A percentile compares a stretch with the other conserved stretches of the same genome.
Evolutionary conservation across 2,797 vertebrate genomes (phyloP).

Genomic region (Oryzias sinensis): DNA sequence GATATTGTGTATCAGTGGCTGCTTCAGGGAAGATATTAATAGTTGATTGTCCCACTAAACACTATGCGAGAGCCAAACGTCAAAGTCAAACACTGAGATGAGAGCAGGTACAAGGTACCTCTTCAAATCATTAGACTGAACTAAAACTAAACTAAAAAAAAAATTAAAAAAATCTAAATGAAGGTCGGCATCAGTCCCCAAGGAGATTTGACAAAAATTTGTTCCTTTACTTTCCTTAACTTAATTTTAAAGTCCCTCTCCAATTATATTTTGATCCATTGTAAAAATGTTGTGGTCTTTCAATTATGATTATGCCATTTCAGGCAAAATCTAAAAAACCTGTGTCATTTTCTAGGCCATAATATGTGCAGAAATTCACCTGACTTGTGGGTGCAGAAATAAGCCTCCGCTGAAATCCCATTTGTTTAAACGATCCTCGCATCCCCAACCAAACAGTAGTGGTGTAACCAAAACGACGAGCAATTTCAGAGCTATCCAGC

Average conservation of each 20-base stretch:
- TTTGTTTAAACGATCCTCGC: neutral
- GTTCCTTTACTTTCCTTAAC: neutral
- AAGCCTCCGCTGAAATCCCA: no score
- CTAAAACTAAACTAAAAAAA: slow-evolving; percentile 12
- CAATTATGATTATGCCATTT: no score
- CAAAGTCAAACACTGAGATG: slow-evolving; percentile 25
- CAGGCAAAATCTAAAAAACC: no score
- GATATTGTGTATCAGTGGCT: slow-evolving; percentile 52
- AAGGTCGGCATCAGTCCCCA: slow-evolving; percentile 35
- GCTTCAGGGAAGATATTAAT: slow-evolving; percentile 64
- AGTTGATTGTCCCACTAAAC: slow-evolving; percentile 63
- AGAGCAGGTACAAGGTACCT: neutral
- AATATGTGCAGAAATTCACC: neutral
- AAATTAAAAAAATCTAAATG: slow-evolving; percentile 22
- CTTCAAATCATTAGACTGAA: neutral
- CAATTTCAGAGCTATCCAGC: no score
- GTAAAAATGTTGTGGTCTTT: no score
- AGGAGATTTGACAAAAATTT: slow-evolving; percentile 10
- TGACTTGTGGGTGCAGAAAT: no score
- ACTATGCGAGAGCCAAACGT: slow-evolving; percentile 36
- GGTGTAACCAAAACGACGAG: no score
- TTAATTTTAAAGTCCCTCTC: no score
- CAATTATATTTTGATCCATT: no score
- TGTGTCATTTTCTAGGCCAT: neutral
- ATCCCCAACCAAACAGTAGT: no score